Evolutionary conservation across 2,797 vertebrate genomes (phyloP).

Genomic region (Dromococcyx pavoninus): DNA sequence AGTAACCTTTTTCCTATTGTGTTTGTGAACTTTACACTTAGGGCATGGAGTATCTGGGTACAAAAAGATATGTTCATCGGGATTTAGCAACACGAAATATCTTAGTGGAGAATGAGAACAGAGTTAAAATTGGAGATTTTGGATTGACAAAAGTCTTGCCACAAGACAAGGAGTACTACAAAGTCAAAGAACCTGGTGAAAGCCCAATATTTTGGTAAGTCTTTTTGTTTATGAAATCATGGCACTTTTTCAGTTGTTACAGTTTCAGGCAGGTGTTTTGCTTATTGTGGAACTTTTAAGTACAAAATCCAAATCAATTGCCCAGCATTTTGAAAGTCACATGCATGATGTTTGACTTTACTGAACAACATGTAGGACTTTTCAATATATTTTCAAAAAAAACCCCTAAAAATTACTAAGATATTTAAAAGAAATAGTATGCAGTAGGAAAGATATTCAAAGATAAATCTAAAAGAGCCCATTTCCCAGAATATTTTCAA

Average conservation of each 20-base stretch:
- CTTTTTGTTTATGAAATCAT: neutral
- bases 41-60: slow-evolving; percentile 97
- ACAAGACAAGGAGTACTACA: slow-evolving; percentile 98
- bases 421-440: neutral
- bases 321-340: neutral
- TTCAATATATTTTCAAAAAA: neutral
- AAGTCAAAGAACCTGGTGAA: slow-evolving; percentile 94
- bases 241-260: neutral
- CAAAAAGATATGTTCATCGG: slow-evolving; percentile 93
- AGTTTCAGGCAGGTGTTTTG: neutral
- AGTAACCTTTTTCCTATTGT: neutral
- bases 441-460: neutral
- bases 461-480: neutral
- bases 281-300: neutral
- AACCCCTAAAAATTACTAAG: neutral
- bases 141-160: slow-evolving; percentile 96
- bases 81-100: slow-evolving; percentile 97
- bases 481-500: neutral
- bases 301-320: neutral
- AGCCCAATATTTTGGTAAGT: slow-evolving; percentile 99
- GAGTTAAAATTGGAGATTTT: slow-evolving; percentile 98
- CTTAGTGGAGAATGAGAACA: slow-evolving; percentile 95
- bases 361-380: neutral
- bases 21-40: slow-evolving; percentile 57
- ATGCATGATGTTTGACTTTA: neutral